Evolutionary conservation across 2,113 vertebrate genomes (phyloP), one percentile per base, ranked within the genome.

Genomic region (Xyrauchen texanus): DNA sequence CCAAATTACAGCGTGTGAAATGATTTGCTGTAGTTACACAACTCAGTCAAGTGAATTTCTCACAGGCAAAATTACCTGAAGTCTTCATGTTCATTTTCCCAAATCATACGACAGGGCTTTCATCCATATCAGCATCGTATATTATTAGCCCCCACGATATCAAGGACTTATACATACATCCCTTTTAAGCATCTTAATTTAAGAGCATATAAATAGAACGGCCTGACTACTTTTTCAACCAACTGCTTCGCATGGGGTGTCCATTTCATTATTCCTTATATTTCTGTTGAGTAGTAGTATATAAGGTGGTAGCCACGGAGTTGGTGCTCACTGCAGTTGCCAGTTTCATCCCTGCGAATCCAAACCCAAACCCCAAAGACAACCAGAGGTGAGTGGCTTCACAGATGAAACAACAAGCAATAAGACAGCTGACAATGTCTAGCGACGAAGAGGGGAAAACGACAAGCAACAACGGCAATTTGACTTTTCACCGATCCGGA

Each of bases 131-230:
- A 91, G 91, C 91, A 92, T 85, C 88, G 53, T 88, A 86, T 93
- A 94, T 93, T 88, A 91, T 92, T 93, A 94, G 92, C 91, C 80
- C 63, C 0, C 63, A 11, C 64, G 84, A 92, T 92, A 92, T 92
- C 90, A 92, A 92, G 88, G 88, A 89, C 92, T 93, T 94, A 90
- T 88, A 85, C 89, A 85, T 89, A 86, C 81, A 87, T 91, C 90
- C 93, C 91, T 92, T 93, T 93, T 91, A 93, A 90, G 92, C 92
- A 91, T 92, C 92, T 92, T 94, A 91, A 90, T 93, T 93, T 93
- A 93, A 93, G 92, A 84, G 87, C 81, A 81, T 91, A 94, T 89
- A 92, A 93, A 94, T 93, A 94, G 92, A 92, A 86, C 88, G 51
- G 89, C 89, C 90, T 93, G 92, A 91, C 92, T 91, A 90, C 89